A percentile compares a stretch with the other conserved stretches of the same genome.
phyloP scores from a whole-genome alignment of 2,888 invertebrate genomes.

The Lordiphosa andalusiaca region DNA sequence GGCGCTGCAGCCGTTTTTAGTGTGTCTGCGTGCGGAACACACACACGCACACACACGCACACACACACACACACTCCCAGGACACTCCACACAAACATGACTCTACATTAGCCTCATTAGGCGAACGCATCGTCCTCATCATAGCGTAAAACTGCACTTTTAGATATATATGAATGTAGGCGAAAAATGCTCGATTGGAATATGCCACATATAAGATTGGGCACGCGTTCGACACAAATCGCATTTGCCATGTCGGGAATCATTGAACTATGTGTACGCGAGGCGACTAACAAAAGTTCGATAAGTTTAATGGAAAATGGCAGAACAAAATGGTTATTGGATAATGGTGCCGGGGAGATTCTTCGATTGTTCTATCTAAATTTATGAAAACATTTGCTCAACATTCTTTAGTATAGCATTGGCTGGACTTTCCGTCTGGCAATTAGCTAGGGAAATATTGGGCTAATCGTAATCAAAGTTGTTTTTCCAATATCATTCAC shows the following conservation, averaged over 20 bases:
- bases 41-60: conserved; percentile 8
- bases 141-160: conserved; percentile 30
- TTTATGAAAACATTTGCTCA: too few relatives aligned
- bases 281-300: too few relatives aligned
- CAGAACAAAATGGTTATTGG: too few relatives aligned
- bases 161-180: conserved; percentile 27
- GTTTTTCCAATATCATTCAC: too few relatives aligned
- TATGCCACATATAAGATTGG: conserved; percentile 58
- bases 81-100: conserved; percentile 23
- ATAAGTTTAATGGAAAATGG: too few relatives aligned
- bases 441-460: too few relatives aligned
- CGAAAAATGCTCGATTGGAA: conserved; percentile 52
- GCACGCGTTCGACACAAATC: conserved; percentile 54
- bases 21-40: conserved; percentile 39
- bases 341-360: too few relatives aligned
- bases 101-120: conserved; percentile 60
- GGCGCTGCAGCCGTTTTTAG: conserved; percentile 57
- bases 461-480: too few relatives aligned
- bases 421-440: too few relatives aligned
- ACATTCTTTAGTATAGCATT: too few relatives aligned
- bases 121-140: conserved; percentile 38
- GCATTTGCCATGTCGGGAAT: conserved; percentile 38
- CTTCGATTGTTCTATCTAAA: too few relatives aligned
- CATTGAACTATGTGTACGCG: conserved; percentile 28
- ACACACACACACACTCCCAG: conserved; percentile 2